phyloP scores from a whole-genome alignment of 2,113 vertebrate species.

The Melanocharis versteri region DNA sequence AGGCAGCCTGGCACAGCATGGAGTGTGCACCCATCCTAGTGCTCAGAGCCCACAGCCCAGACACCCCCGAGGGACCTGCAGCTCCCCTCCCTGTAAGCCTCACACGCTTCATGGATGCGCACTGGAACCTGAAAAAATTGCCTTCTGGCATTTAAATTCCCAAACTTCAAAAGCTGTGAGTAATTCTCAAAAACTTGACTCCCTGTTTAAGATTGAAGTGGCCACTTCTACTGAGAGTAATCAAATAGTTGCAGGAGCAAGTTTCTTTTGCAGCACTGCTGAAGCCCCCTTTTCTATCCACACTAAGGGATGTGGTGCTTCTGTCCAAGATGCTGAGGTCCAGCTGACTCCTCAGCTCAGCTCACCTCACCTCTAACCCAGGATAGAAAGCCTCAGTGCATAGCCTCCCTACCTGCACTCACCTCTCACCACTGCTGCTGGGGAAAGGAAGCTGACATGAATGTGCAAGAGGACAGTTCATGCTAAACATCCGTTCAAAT shows the following conservation, averaged over 20 bases:
- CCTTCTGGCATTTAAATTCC: neutral
- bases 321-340: neutral
- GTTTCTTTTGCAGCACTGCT: neutral
- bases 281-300: neutral
- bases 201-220: neutral
- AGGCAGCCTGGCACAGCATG: neutral
- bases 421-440: neutral
- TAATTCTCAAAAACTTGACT: neutral
- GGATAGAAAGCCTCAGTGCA: neutral
- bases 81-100: neutral
- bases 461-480: neutral
- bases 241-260: neutral
- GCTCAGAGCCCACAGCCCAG: neutral
- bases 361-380: neutral
- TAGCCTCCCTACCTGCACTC: neutral
- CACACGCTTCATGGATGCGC: neutral
- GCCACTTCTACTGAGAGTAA: neutral
- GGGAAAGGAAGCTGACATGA: neutral
- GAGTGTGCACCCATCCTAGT: fast-evolving
- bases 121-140: neutral
- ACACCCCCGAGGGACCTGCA: neutral
- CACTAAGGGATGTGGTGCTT: neutral
- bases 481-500: neutral
- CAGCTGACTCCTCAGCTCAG: neutral
- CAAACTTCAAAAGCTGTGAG: neutral